Evolutionary conservation across 30 jellyfish, hydroid and myxozoan species (phyloP).

Genomic region (Sanderia malayensis): DNA sequence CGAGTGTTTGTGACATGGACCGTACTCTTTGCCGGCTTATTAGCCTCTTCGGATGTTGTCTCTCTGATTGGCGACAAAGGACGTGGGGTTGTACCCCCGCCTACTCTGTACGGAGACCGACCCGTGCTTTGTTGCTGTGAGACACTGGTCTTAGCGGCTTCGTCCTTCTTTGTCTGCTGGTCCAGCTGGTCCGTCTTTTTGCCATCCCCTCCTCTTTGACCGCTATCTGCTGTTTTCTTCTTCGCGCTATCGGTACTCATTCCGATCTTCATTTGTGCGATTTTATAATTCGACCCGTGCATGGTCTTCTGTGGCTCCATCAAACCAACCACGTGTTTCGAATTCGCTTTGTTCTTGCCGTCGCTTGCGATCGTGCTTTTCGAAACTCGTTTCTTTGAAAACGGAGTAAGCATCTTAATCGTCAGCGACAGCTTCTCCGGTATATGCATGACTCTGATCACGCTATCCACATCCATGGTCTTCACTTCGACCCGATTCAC

Average conservation of each 20-base stretch:
- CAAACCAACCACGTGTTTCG: neutral
- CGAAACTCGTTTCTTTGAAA: conserved; percentile 74
- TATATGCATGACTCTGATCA: conserved; percentile 74
- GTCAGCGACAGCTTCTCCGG: conserved; percentile 84
- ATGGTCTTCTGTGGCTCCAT: conserved; percentile 25
- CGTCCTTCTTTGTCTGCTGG: conserved; percentile 49
- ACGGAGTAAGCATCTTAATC: conserved; percentile 81
- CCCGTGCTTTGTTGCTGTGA: conserved; percentile 15
- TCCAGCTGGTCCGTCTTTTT: neutral
- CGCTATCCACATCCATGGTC: conserved; percentile 79
- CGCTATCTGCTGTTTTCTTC: conserved; percentile 7
- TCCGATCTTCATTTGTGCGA: conserved; percentile 82
- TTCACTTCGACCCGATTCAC: conserved; percentile 70
- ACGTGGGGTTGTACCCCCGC: conserved; percentile 57
- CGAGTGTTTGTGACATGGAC: conserved; percentile 41
- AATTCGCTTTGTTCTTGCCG: conserved; percentile 7
- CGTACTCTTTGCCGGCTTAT: conserved; percentile 27
- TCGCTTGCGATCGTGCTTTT: conserved; percentile 66
- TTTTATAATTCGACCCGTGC: conserved; percentile 55
- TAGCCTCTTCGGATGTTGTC: conserved; percentile 51
- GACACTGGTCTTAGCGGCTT: conserved; percentile 2
- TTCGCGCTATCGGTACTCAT: conserved; percentile 28
- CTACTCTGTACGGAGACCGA: conserved; percentile 59
- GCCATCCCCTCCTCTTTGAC: no score
- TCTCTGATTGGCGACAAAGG: conserved; percentile 72